phyloP scores from a whole-genome alignment of 2,888 invertebrate genomes.

The Andricus curvator region DNA sequence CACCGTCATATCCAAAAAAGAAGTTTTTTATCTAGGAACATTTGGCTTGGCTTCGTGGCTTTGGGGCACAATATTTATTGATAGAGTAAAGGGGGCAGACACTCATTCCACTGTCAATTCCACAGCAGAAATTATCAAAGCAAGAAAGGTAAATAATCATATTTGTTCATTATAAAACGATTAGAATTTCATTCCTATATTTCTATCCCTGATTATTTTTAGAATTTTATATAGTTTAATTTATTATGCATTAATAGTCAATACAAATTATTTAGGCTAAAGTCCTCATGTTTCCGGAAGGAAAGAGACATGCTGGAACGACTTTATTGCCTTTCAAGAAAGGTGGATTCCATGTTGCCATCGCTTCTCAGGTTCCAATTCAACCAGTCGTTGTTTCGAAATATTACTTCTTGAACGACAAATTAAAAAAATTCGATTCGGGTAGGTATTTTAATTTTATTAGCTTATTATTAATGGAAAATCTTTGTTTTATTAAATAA shows the following conservation, averaged over 20 bases:
- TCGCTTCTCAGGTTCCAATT: constrained; percentile 90
- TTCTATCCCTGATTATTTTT: no score
- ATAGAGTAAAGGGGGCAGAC: constrained; percentile 85
- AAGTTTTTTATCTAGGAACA: constrained; percentile 89
- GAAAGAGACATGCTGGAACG: constrained; percentile 89
- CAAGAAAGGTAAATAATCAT: constrained; percentile 80
- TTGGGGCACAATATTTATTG: constrained; percentile 94
- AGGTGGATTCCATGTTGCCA: constrained; percentile 96
- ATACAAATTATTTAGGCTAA: constrained; percentile 80
- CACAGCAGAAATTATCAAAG: constrained; percentile 84
- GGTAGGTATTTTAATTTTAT: constrained; percentile 81
- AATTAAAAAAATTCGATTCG: constrained; percentile 83
- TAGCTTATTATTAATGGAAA: background rate
- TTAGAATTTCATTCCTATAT: no score
- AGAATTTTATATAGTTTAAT: constrained; percentile 38
- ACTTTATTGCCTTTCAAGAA: constrained; percentile 94
- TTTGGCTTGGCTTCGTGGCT: constrained; percentile 93
- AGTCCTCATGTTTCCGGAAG: constrained; percentile 95
- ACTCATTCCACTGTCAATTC: constrained; percentile 87
- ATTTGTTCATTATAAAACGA: no score
- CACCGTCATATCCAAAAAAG: constrained; percentile 91
- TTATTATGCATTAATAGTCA: background rate
- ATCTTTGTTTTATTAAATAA: no score
- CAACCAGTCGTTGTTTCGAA: constrained; percentile 93
- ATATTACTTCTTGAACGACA: constrained; percentile 86